These are phyloP conservation scores for Lagria hirta DNA, from an alignment of 2,888 invertebrate genomes.

Conservation along the genomic window DNA sequence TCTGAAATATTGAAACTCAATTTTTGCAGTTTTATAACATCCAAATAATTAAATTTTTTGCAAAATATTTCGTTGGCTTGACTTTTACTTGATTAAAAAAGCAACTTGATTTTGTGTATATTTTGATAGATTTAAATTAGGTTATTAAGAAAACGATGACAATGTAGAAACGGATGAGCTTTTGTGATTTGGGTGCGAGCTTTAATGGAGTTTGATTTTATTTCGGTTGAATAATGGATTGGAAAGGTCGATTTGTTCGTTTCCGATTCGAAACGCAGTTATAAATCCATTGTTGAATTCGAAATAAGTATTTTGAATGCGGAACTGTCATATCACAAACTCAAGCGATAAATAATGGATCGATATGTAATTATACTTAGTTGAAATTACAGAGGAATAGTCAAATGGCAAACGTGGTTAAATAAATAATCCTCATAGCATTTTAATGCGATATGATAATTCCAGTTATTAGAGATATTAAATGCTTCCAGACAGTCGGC, in stretches of 20 bases:
- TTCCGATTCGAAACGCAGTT: conserved; percentile 6
- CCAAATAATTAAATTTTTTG: too few species aligned
- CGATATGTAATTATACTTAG: conserved; percentile 32
- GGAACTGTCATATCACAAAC: conserved; percentile 27
- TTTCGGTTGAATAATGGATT: conserved; percentile 13
- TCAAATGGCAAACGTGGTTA: conserved; percentile 42
- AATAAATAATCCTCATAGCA: conserved; percentile 45
- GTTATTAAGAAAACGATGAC: too few species aligned
- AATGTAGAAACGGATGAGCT: conserved; percentile 10
- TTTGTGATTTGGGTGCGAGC: conserved; percentile 14
- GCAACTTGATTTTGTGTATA: too few species aligned
- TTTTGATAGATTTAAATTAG: too few species aligned
- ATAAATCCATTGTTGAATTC: conserved; percentile 22
- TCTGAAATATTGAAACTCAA: too few species aligned
- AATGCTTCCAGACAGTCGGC: conserved; percentile 41
- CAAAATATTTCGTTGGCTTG: too few species aligned
- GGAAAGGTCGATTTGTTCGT: conserved; percentile 10
- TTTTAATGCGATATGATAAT: conserved; percentile 48
- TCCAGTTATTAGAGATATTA: conserved; percentile 45
- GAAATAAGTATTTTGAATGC: conserved; percentile 26
- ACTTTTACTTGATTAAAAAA: too few species aligned
- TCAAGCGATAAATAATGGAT: conserved; percentile 32
- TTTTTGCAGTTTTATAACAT: too few species aligned
- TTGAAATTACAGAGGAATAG: conserved; percentile 38
- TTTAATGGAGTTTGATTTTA: conserved; percentile 17